Evolutionary conservation across 2,113 vertebrate genomes (phyloP).

Genomic region (Cricetomys ansorgei): DNA sequence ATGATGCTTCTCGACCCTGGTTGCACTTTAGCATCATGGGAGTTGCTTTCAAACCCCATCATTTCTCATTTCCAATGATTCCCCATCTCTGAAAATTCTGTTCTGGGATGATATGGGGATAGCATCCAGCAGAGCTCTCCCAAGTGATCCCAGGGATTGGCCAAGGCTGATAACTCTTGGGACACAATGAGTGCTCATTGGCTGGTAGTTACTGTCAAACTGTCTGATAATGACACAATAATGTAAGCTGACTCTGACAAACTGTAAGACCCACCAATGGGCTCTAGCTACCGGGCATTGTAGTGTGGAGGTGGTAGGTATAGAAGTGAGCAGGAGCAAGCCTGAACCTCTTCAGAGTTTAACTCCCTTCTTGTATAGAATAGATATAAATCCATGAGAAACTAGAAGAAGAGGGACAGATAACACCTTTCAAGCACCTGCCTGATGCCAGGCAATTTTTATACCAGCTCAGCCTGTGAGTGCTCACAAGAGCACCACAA

Average conservation of each 20-base stretch:
- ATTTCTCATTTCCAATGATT: neutral
- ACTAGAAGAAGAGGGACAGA: conserved; percentile 33
- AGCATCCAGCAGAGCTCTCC: neutral
- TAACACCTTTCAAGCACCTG: neutral
- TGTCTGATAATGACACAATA: neutral
- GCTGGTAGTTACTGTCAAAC: neutral
- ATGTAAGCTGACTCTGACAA: neutral
- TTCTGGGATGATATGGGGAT: neutral
- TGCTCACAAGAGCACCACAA: neutral
- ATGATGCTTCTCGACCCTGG: neutral
- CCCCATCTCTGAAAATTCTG: neutral
- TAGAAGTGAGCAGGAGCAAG: neutral
- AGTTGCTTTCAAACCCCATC: neutral
- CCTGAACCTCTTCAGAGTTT: neutral
- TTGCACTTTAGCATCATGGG: neutral
- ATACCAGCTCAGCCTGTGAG: neutral
- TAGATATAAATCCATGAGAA: neutral
- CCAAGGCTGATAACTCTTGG: neutral
- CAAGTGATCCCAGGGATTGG: neutral
- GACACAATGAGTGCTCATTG: neutral
- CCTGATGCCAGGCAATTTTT: neutral
- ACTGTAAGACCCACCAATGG: neutral
- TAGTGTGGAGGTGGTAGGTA: neutral
- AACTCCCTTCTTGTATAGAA: neutral
- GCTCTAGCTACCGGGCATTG: neutral